Conservation (phyloP, 2,113 vertebrate species). For the Callipepla californica region DNA sequence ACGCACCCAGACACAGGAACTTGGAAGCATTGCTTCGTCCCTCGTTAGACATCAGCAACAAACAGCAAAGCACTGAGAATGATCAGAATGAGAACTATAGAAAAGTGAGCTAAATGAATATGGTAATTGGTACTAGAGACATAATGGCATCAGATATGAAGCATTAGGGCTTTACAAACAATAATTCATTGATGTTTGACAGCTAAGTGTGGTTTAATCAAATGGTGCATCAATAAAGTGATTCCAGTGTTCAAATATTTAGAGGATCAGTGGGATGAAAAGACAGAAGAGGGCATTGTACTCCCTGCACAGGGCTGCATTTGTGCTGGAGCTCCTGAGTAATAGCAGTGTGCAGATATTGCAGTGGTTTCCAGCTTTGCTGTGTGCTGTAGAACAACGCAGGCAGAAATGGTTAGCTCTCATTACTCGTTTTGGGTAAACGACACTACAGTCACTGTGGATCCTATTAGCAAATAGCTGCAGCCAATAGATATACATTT, state of each 20-base stretch:
- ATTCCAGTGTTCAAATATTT: constrained; percentile 42
- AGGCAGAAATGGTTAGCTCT: not conserved
- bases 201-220: constrained; percentile 57
- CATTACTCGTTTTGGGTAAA: not conserved
- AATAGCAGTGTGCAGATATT: not conserved
- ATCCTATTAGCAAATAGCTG: not conserved
- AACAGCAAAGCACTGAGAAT: not conserved
- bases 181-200: constrained; percentile 38
- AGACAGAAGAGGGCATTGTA: constrained; percentile 22
- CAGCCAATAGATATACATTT: not conserved
- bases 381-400: not conserved
- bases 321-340: not conserved
- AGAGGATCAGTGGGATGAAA: constrained; percentile 13
- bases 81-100: constrained; percentile 5
- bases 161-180: constrained; percentile 25
- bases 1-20: not conserved
- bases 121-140: not conserved
- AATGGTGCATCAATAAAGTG: constrained; percentile 32
- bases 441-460: not conserved
- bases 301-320: not conserved
- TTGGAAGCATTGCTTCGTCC: not conserved
- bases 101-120: constrained; percentile 27
- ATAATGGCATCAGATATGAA: not conserved
- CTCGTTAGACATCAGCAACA: not conserved
- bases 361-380: not conserved